phyloP scores from a whole-genome alignment of 2,797 vertebrate species.

The Characodon lateralis region DNA sequence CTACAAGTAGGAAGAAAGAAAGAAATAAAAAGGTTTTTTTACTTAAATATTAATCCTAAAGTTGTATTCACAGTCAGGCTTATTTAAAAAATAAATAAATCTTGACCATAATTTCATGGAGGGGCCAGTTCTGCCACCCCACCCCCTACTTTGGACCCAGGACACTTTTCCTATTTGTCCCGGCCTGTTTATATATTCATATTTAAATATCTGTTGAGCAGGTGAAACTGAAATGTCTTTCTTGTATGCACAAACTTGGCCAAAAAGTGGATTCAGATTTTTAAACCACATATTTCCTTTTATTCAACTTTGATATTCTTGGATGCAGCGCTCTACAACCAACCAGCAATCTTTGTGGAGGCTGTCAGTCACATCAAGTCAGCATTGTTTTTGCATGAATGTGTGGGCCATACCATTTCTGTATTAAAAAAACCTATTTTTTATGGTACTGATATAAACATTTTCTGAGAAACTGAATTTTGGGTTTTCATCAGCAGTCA shows the following conservation, averaged over 20 bases:
- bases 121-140: too few relatives aligned
- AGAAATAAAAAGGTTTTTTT: too few relatives aligned
- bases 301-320: not conserved
- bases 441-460: not conserved
- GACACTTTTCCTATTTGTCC: too few relatives aligned
- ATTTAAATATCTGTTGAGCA: not conserved
- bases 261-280: not conserved
- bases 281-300: not conserved
- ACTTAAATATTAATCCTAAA: too few relatives aligned
- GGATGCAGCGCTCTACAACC: not conserved
- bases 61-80: too few relatives aligned
- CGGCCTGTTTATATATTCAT: not conserved
- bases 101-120: too few relatives aligned
- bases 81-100: too few relatives aligned
- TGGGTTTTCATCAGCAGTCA: not conserved
- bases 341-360: not conserved
- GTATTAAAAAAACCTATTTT: not conserved
- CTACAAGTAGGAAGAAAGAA: too few relatives aligned
- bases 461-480: not conserved
- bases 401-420: not conserved
- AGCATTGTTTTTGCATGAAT: not conserved
- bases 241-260: not conserved
- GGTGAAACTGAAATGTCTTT: not conserved
- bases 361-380: not conserved
- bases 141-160: too few relatives aligned